A percentile compares a stretch with the other conserved stretches of the same genome.
phyloP scores from a whole-genome alignment of 2,888 invertebrate species.

The Serripes groenlandicus region DNA sequence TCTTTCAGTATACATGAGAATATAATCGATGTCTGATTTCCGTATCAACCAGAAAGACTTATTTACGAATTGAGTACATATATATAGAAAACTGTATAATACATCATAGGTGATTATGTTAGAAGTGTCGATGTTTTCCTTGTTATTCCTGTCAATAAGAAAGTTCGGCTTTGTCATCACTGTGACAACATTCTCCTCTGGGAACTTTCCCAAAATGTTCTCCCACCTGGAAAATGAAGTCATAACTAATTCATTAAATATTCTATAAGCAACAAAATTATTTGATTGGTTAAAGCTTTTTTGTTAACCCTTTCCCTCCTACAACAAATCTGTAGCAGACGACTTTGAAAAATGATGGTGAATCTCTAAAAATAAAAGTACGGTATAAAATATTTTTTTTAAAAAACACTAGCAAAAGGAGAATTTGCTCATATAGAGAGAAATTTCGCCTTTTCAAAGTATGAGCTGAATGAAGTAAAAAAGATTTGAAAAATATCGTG shows the following conservation, averaged over 20 bases:
- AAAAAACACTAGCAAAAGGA: background rate
- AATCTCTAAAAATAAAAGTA: background rate
- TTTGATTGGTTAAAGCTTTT: background rate
- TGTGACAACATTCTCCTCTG: constrained; percentile 41
- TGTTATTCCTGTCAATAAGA: constrained; percentile 41
- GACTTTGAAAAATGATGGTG: background rate
- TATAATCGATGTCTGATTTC: no score
- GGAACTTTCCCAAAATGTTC: constrained; percentile 54
- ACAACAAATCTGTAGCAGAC: background rate
- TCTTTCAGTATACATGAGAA: no score
- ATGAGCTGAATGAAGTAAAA: background rate
- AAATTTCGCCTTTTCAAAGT: background rate
- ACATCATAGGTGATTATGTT: constrained; percentile 36
- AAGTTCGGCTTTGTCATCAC: constrained; percentile 23
- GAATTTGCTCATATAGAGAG: background rate
- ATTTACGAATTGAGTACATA: background rate
- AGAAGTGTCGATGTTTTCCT: constrained; percentile 58
- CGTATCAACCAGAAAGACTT: constrained; percentile 6
- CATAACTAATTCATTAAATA: background rate
- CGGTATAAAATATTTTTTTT: no score
- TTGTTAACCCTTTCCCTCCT: background rate
- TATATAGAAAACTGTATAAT: constrained; percentile 5
- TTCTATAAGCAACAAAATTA: background rate
- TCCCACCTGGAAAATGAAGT: constrained; percentile 56
- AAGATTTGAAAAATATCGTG: background rate